A percentile compares a stretch with the other conserved stretches of the same genome.
Evolutionary conservation across 2,888 invertebrate genomes (phyloP).

Genomic region (Archips crataeganus): DNA sequence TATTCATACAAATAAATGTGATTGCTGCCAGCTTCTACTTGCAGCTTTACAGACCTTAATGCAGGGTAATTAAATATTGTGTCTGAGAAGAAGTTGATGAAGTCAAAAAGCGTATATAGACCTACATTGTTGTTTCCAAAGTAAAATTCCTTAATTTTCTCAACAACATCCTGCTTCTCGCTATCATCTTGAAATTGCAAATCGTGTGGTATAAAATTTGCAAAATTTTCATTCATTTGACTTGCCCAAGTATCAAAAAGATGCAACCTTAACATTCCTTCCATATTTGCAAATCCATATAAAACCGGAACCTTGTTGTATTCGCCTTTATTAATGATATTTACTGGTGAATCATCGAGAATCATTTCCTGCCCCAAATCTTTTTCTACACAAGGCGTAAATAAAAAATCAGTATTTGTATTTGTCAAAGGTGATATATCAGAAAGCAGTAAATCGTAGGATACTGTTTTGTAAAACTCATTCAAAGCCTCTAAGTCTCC

Average conservation of each 20-base stretch:
- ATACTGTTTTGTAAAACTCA: slow-evolving; percentile 20
- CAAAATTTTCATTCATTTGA: slow-evolving; percentile 42
- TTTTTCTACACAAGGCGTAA: slow-evolving; percentile 19
- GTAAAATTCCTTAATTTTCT: slow-evolving; percentile 8
- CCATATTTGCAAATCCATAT: slow-evolving; percentile 23
- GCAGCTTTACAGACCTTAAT: background rate
- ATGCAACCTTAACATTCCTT: slow-evolving; percentile 3
- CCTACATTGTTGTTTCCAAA: slow-evolving; percentile 5
- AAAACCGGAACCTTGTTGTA: slow-evolving; percentile 42
- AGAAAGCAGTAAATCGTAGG: slow-evolving; percentile 15
- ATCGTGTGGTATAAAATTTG: slow-evolving; percentile 41
- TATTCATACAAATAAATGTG: slow-evolving; percentile 13
- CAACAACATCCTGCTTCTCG: slow-evolving; percentile 13
- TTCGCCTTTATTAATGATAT: slow-evolving; percentile 56
- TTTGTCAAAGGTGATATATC: background rate
- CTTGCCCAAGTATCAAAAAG: slow-evolving; percentile 36
- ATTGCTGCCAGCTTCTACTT: slow-evolving; percentile 3
- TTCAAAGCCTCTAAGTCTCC: background rate
- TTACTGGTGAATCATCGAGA: slow-evolving; percentile 56
- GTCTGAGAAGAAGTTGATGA: slow-evolving; percentile 4
- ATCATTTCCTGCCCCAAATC: slow-evolving; percentile 50
- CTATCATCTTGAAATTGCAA: slow-evolving; percentile 25
- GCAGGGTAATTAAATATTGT: slow-evolving; percentile 1
- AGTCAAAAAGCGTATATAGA: background rate
- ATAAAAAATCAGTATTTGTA: background rate